phyloP scores from a whole-genome alignment of 2,888 invertebrate genomes.

The Cylindroiulus punctatus region DNA sequence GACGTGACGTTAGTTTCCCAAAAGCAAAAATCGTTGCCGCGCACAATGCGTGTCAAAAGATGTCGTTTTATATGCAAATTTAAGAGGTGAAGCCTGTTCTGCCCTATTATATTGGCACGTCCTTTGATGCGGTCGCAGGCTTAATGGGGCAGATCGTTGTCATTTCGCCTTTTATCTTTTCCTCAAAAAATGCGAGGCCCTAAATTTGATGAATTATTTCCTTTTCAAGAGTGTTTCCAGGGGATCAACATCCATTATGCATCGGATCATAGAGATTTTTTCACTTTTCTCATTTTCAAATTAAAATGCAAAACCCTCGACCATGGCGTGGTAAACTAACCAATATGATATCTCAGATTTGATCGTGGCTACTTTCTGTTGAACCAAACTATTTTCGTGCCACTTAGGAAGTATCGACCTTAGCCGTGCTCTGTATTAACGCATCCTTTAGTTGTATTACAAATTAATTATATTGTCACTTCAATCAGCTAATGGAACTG shows the following conservation, averaged over 20 bases:
- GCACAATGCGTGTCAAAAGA: neutral
- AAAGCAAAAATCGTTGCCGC: neutral
- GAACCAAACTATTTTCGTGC: too few species aligned
- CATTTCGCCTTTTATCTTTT: conserved; percentile 1
- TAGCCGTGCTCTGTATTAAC: too few species aligned
- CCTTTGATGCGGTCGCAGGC: neutral
- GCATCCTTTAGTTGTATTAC: too few species aligned
- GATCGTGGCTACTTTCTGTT: too few species aligned
- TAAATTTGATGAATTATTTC: conserved; percentile 1
- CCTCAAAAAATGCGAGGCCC: neutral
- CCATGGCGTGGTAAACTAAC: too few species aligned
- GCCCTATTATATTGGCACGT: neutral
- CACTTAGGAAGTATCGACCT: too few species aligned
- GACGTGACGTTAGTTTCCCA: neutral
- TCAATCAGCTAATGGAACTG: too few species aligned
- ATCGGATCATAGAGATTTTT: neutral
- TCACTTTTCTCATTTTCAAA: neutral
- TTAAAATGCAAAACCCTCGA: too few species aligned
- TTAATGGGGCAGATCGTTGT: neutral
- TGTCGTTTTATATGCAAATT: neutral
- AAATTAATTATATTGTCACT: too few species aligned
- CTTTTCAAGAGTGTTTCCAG: neutral
- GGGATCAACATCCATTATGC: neutral
- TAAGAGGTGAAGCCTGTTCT: neutral
- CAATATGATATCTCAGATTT: too few species aligned